Evolutionary conservation across 2,113 vertebrate species (phyloP).

Genomic region (Archocentrus centrarchus): DNA sequence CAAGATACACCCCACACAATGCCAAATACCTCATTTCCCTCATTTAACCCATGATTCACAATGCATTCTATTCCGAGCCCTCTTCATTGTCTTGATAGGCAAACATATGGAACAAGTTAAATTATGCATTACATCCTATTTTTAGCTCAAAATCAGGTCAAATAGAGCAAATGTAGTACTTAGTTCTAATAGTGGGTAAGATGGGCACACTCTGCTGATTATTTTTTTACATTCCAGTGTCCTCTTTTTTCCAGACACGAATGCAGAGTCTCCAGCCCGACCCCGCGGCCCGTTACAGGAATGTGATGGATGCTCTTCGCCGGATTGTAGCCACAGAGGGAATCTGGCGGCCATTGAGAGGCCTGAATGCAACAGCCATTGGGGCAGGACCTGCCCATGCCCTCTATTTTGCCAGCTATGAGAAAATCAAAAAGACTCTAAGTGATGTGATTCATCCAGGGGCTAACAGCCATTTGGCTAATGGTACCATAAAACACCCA

Average conservation of each 20-base stretch:
- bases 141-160: not conserved
- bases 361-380: conserved; percentile 92
- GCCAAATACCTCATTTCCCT: conserved; percentile 45
- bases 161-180: not conserved
- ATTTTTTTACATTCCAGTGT: not conserved
- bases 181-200: not conserved
- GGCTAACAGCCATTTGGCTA: conserved; percentile 99
- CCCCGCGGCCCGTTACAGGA: conserved; percentile 92
- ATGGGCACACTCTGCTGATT: not conserved
- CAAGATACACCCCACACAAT: conserved; percentile 46
- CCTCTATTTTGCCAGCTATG: conserved; percentile 98
- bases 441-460: conserved; percentile 96
- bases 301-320: conserved; percentile 94
- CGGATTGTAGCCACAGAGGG: conserved; percentile 93
- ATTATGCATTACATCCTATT: not conserved
- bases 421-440: conserved; percentile 98
- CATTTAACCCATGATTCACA: conserved; percentile 44
- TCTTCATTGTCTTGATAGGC: not conserved
- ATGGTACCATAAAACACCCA: conserved; percentile 86
- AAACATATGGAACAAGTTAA: not conserved
- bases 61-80: not conserved
- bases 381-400: conserved; percentile 96
- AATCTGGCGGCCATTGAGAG: conserved; percentile 93
- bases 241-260: conserved; percentile 85
- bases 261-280: conserved; percentile 98